Conservation (phyloP, 2,797 vertebrate genomes). For the Gastrophryne carolinensis region DNA sequence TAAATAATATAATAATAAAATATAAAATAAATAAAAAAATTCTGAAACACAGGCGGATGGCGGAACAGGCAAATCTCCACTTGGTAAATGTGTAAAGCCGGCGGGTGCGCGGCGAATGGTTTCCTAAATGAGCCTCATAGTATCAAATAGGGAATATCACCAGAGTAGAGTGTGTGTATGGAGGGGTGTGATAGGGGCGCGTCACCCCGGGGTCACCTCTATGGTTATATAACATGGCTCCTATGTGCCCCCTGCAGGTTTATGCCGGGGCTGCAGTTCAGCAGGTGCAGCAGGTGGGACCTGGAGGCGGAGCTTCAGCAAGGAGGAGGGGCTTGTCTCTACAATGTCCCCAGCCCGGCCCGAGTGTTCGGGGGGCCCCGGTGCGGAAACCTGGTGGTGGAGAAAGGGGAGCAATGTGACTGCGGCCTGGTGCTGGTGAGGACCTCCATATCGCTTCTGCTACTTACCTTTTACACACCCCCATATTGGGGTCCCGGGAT, state of each 20-base stretch:
- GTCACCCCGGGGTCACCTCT: no score
- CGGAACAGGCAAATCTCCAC: no score
- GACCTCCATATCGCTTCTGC: background rate
- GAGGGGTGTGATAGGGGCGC: no score
- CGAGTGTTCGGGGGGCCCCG: conserved; percentile 64
- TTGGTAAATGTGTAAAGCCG: no score
- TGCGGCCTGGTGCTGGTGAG: conserved; percentile 78
- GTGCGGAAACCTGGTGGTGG: conserved; percentile 85
- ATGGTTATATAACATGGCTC: no score
- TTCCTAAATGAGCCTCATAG: no score
- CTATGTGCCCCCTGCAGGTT: conserved; percentile 66
- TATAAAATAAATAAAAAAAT: no score
- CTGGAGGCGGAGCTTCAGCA: conserved; percentile 76
- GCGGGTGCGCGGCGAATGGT: no score
- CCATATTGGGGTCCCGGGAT: background rate
- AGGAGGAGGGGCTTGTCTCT: conserved; percentile 83
- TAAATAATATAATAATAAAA: no score
- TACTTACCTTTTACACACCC: background rate
- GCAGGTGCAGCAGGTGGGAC: conserved; percentile 85
- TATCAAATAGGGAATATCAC: no score
- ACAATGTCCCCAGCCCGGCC: conserved; percentile 71
- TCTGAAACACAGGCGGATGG: no score
- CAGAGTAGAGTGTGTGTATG: no score
- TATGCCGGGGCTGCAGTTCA: conserved; percentile 87
- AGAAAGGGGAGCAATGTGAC: conserved; percentile 81